Conservation (phyloP, 1,140 invertebrate species). For the Drosophila jambulina region DNA sequence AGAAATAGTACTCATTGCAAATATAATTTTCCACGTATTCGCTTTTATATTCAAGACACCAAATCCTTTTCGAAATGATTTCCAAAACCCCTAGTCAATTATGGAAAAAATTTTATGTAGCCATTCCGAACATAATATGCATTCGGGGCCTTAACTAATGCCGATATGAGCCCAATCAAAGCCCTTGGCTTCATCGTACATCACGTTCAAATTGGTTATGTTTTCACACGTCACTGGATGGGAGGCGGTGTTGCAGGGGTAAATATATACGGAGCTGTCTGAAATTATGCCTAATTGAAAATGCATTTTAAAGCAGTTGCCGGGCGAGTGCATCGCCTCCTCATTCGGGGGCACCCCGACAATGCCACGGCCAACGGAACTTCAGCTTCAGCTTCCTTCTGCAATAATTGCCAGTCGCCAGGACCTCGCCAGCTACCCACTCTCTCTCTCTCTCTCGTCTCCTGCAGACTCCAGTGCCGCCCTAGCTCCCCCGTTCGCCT, state of each 20-base stretch:
- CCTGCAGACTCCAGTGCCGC: background rate
- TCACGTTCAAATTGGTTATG: conserved; percentile 40
- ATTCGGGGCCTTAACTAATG: conserved; percentile 16
- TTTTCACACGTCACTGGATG: conserved; percentile 46
- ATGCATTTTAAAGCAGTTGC: conserved; percentile 75
- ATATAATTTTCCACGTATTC: background rate
- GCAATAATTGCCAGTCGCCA: conserved; percentile 52
- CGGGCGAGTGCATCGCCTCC: conserved; percentile 36
- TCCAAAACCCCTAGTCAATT: conserved; percentile 16
- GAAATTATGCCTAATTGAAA: conserved; percentile 78
- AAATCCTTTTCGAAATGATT: background rate
- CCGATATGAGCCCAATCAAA: conserved; percentile 27
- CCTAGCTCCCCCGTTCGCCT: conserved; percentile 50
- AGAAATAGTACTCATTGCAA: background rate
- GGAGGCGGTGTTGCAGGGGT: background rate
- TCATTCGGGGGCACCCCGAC: conserved; percentile 21
- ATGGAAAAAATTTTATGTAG: conserved; percentile 16
- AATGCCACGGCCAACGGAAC: conserved; percentile 70
- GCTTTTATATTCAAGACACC: background rate
- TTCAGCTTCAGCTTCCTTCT: conserved; percentile 37
- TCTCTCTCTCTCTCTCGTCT: background rate
- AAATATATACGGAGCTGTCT: conserved; percentile 37
- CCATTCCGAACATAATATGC: conserved; percentile 12
- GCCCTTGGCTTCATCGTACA: conserved; percentile 29
- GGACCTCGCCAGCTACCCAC: conserved; percentile 1